Evolutionary conservation across 2,113 vertebrate genomes (phyloP).

Genomic region (Silurus asotus): DNA sequence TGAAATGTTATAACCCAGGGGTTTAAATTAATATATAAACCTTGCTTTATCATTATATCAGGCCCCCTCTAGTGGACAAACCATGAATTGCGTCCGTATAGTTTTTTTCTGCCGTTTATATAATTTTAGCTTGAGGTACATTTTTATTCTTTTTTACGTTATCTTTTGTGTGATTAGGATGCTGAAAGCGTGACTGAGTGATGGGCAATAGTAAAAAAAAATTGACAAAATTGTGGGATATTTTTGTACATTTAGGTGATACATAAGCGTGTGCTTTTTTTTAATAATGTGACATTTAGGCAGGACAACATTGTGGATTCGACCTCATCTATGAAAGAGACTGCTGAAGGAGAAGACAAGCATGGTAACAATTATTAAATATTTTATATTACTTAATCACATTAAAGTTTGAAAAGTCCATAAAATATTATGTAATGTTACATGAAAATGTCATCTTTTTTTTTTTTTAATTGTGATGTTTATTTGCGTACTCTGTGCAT

Average conservation of each 20-base stretch:
- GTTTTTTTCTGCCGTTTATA: no score
- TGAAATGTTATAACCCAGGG: not conserved
- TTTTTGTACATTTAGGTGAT: not conserved
- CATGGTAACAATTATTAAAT: conserved; percentile 20
- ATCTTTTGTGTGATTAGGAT: not conserved
- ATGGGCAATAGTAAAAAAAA: not conserved
- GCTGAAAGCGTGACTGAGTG: not conserved
- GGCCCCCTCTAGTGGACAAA: not conserved
- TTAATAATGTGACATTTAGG: not conserved
- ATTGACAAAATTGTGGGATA: not conserved
- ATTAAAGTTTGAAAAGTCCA: not conserved
- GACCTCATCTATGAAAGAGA: conserved; percentile 48
- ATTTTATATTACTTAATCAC: not conserved
- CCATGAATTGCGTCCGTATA: not conserved
- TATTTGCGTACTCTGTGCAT: not conserved
- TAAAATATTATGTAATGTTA: not conserved
- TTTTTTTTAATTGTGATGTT: not conserved
- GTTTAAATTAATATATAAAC: not conserved
- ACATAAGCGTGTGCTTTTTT: not conserved
- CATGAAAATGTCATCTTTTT: not conserved
- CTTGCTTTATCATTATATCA: no score
- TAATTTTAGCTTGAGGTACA: not conserved
- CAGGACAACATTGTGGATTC: conserved; percentile 55
- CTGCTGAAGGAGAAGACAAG: conserved; percentile 45
- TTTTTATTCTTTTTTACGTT: not conserved